Evolutionary conservation across 1,140 invertebrate species (phyloP), one percentile per base, ranked within the genome.

Genomic region (Scaptomyza hsui): DNA sequence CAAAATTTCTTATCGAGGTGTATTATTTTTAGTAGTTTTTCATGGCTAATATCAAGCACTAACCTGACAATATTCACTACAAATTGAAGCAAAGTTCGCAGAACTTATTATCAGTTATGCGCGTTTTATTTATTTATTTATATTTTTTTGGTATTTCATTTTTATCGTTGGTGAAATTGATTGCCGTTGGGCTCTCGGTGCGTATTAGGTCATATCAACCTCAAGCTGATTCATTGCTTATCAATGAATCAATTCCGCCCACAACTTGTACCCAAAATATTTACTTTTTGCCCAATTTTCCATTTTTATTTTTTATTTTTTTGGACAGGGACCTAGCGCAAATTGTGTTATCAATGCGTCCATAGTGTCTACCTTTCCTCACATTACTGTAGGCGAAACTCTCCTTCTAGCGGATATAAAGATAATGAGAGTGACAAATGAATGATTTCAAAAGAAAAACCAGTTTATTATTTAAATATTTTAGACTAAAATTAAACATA

Each of bases 201-300:
- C 51, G 48, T 53, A 53, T 63, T 63, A 53, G 48, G 49, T 63
- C 60, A 62, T 62, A 37, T 42, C 24, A 49, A 26, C 7, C 19
- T 60, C 48, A 35, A 9, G 18, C 32, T 72, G 63, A 72, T 42
- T 60, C 63, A 72, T 41, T 0, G 9, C 53, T 41, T 67, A 67
- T 67, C 62, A 72, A 59, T 72, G 62, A 60, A 53, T 53, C 55
- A 32, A 51, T 57, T 35, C 15, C 48, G 39, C 39, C 48, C 42
- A 24, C 16, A 21, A 53, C n/a, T 44, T 67, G 9, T 19, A 24
- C 19, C 10, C 44, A 39, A 53, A 53, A 32, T 44, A 60, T 42
- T 53, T 39, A 29, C 41, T n/a, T 37, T 26, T 41, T 41, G 7
- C 3, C 39, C 1, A 42, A 6, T 26, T 10, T 19, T 4, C 5